A percentile compares a stretch with the other conserved stretches of the same genome.
Conservation (phyloP, 2,113 vertebrate genomes). For the Buteo buteo region DNA sequence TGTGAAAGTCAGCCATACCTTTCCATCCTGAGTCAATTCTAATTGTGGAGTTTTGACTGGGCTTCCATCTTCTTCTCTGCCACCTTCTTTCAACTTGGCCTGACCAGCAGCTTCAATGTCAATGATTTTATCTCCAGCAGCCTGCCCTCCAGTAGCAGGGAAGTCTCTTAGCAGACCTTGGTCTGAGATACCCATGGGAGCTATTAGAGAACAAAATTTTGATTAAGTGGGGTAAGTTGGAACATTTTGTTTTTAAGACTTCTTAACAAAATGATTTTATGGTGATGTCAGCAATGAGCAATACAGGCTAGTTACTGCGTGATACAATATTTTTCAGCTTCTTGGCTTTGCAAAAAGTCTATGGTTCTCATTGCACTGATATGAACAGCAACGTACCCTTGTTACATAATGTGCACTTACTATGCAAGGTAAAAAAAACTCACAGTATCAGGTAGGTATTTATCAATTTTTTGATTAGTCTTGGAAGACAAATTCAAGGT, state of each 20-base stretch:
- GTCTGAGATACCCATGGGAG: conserved; percentile 81
- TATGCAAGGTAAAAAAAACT: not conserved
- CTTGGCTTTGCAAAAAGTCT: not conserved
- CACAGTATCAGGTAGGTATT: not conserved
- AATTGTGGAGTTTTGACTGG: conserved; percentile 58
- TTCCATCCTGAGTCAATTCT: conserved; percentile 71
- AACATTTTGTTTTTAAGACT: not conserved
- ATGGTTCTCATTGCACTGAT: not conserved
- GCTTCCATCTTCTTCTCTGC: conserved; percentile 61
- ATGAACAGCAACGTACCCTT: not conserved
- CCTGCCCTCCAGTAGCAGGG: not conserved
- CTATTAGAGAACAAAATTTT: conserved; percentile 62
- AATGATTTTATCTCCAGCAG: conserved; percentile 54
- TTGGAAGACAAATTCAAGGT: not conserved
- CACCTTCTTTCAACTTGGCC: conserved; percentile 49
- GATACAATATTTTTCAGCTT: not conserved
- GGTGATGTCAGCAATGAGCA: not conserved
- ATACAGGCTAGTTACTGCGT: not conserved
- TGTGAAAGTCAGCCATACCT: conserved; percentile 67
- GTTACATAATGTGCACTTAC: not conserved
- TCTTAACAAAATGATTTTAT: not conserved
- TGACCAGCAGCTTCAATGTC: conserved; percentile 37
- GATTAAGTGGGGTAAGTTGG: not conserved
- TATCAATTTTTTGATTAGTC: not conserved
- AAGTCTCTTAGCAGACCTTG: conserved; percentile 68